Evolutionary conservation across 2,113 vertebrate genomes (phyloP), one percentile per base, ranked within the genome.

Genomic region (Urocolius indicus): DNA sequence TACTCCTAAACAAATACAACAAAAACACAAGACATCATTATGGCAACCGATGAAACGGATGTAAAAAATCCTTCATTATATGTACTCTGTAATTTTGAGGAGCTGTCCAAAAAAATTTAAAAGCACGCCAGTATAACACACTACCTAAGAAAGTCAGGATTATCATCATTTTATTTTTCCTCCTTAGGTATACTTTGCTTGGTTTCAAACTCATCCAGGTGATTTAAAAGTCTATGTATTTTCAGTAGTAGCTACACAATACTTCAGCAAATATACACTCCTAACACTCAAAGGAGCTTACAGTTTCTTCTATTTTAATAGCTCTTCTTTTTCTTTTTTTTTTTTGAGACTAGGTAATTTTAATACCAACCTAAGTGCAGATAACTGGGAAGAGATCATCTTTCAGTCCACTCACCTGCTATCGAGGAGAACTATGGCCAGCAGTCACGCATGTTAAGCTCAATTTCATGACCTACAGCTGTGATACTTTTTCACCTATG

Each of bases 1-100:
- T 99, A 99, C 71, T 99, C 99, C 99, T 99, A 84, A 49, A 96
- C 81, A 97, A 92, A 95, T 1, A 79, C 46, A 66, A 38, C 12
- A 46, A 84, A 75, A 87, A 10, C 61, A 68, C 27, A 45, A 43
- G 45, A 32, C 27, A 32, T 78, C 17, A 21, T 4, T 32, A 36
- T 29, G 18, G 15, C 26, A 85, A 69, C 19, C 43, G 45, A 65
- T 54, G 13, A 71, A 74, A 84, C 2, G 8, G 14, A 54, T 34
- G 49, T 10, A 89, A 69, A 51, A 29, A 2, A 3, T 1, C 36
- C 32, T 49, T 24, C 18, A 57, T 36, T 49, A 79, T 2, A 72
- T 11, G 16, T 9, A 46, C 7, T 30, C 26, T 20, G 3, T 29
- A 16, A 57, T 41, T 75, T 19, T 72, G 21, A 76, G 32, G 13